These are phyloP conservation scores for Actenoides lindsayi DNA, from an alignment of 2,113 vertebrate species.

Conservation along the genomic window DNA sequence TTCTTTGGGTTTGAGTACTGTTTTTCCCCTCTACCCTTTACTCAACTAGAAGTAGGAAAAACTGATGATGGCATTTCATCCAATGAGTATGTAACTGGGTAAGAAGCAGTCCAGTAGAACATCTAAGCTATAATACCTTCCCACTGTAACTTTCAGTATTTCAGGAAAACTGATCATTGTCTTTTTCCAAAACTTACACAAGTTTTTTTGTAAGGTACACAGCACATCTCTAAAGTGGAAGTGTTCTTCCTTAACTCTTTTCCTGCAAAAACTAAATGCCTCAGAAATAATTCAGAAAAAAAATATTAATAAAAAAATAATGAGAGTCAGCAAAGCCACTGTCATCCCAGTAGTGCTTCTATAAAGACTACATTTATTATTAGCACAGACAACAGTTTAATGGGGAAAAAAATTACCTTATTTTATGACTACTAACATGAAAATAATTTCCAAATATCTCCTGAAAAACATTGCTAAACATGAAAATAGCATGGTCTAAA, in stretches of 20 bases:
- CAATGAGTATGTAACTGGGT: fast-evolving
- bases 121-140: background rate
- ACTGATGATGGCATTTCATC: background rate
- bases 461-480: background rate
- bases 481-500: background rate
- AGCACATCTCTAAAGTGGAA: background rate
- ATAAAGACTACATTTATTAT: background rate
- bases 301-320: background rate
- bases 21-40: background rate
- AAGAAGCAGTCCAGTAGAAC: background rate
- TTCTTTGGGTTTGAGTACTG: background rate
- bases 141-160: background rate
- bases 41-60: background rate
- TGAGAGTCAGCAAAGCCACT: background rate
- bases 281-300: background rate
- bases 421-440: background rate
- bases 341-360: background rate
- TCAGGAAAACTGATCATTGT: background rate
- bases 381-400: background rate
- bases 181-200: background rate
- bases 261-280: background rate
- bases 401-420: background rate
- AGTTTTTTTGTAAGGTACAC: background rate
- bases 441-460: background rate
- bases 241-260: background rate